phyloP scores from a whole-genome alignment of 2,888 invertebrate genomes.

The Smittia aterrima region DNA sequence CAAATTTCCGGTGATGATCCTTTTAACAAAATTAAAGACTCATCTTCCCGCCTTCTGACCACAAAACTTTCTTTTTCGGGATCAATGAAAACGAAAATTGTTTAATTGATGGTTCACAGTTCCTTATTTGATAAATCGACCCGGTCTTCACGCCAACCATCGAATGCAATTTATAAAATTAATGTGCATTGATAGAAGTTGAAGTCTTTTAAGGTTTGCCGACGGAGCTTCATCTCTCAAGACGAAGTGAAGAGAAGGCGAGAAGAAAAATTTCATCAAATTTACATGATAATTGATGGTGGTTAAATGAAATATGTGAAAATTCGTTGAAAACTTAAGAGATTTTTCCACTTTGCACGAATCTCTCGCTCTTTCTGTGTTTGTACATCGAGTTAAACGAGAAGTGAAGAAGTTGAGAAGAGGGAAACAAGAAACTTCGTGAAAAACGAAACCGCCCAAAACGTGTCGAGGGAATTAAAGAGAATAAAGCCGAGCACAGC shows the following conservation, averaged over 20 bases:
- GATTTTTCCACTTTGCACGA: conserved; percentile 29
- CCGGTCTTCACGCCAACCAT: neutral
- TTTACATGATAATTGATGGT: conserved; percentile 39
- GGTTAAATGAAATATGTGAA: conserved; percentile 38
- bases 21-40: conserved; percentile 28
- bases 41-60: neutral
- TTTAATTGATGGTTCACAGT: conserved; percentile 39
- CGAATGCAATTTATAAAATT: neutral
- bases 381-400: conserved; percentile 7
- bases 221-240: neutral
- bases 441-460: conserved; percentile 37
- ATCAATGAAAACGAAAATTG: conserved; percentile 30
- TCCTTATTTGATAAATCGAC: conserved; percentile 25
- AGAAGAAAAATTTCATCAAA: conserved; percentile 21
- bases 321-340: conserved; percentile 42
- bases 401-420: conserved; percentile 11
- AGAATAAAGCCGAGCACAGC: conserved; percentile 10
- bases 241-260: conserved; percentile 13
- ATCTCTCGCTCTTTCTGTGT: neutral
- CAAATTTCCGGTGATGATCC: conserved; percentile 29
- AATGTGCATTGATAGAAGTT: neutral
- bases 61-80: neutral
- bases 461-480: conserved; percentile 40
- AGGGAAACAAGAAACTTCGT: conserved; percentile 18
- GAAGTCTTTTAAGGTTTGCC: conserved; percentile 12